Conservation (phyloP, 1,140 invertebrate species). For the Holotrichia oblita region DNA sequence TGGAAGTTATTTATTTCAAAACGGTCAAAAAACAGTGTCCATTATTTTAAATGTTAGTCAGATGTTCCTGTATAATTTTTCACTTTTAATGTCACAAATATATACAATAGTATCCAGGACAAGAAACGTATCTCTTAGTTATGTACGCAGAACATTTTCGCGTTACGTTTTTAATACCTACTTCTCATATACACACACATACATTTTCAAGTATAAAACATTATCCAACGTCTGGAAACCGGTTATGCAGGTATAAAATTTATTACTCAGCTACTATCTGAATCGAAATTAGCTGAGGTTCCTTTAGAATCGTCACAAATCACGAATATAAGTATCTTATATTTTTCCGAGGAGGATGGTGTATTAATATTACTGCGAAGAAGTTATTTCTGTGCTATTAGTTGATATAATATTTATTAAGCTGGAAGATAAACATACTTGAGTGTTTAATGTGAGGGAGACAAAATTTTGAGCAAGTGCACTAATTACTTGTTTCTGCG, state of each 20-base stretch:
- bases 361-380: too few species aligned
- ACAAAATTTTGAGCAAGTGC: too few species aligned
- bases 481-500: too few species aligned
- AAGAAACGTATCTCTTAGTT: neutral
- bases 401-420: too few species aligned
- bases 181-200: neutral
- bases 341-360: neutral
- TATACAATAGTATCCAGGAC: neutral
- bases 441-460: too few species aligned
- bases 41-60: neutral
- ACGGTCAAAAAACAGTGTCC: neutral
- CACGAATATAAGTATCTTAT: neutral
- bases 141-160: constrained; percentile 18
- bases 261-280: constrained; percentile 15
- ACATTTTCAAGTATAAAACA: constrained; percentile 24
- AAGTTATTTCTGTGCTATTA: too few species aligned
- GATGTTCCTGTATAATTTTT: neutral
- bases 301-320: constrained; percentile 22
- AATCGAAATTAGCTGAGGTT: constrained; percentile 21
- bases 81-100: neutral
- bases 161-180: neutral
- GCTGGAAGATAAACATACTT: too few species aligned
- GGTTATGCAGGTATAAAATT: constrained; percentile 32
- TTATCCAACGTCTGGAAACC: constrained; percentile 10
- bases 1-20: neutral